Conservation (phyloP, 2,797 vertebrate species). For the Mormyrops attenuatus region DNA sequence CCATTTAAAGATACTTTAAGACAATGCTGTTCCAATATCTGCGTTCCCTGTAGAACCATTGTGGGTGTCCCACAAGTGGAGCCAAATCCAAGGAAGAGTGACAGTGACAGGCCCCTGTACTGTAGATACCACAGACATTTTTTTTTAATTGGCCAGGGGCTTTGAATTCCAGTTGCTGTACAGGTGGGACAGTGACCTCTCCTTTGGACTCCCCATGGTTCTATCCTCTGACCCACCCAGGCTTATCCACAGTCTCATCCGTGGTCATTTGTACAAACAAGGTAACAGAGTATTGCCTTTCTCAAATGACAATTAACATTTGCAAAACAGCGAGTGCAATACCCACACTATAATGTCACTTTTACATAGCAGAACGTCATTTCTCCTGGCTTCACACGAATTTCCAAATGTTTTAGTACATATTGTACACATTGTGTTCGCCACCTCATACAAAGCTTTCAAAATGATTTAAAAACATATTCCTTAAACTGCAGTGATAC, state of each 20-base stretch:
- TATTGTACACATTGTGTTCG: not conserved
- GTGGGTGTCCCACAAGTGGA: not conserved
- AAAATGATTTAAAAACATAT: not conserved
- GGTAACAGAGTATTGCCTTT: not conserved
- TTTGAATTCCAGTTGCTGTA: not conserved
- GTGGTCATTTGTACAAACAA: not conserved
- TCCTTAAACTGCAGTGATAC: not conserved
- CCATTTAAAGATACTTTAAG: not conserved
- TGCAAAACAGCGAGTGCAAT: not conserved
- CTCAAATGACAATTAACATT: not conserved
- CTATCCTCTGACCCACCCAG: not conserved
- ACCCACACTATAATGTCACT: not conserved
- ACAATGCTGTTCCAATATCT: not conserved
- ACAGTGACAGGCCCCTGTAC: not conserved
- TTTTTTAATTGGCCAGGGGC: not conserved
- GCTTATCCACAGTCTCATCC: not conserved
- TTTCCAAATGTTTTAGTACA: not conserved
- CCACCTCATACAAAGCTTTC: not conserved
- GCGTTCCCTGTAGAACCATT: not conserved
- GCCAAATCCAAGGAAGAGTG: not conserved
- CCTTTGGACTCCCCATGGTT: not conserved
- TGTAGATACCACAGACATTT: not conserved
- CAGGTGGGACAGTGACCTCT: not conserved
- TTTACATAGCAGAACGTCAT: not conserved
- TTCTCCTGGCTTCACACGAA: not conserved